Evolutionary conservation across 2,113 vertebrate genomes (phyloP), one percentile per base, ranked within the genome.

Genomic region (Macrotus californicus): DNA sequence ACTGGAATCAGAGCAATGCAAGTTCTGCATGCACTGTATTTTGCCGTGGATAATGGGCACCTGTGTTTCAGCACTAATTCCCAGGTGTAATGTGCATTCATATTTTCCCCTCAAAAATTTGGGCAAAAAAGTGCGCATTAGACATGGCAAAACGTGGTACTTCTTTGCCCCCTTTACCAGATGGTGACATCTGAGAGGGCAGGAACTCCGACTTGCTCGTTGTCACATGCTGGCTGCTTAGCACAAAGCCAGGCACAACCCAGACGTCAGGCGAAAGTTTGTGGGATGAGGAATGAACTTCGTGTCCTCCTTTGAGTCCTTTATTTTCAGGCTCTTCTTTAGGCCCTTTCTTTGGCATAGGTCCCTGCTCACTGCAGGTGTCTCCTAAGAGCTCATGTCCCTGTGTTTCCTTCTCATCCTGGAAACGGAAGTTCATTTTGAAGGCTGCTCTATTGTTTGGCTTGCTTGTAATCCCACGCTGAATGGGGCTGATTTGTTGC

Each of bases 401-500:
- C 95, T 26, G 2, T 73, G 86, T 93, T 97, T 97, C 96, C 97
- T 96, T 97, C 87, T 97, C 91, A 93, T 97, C 94, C 96, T 97
- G 97, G 96, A 97, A 96, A 97, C 86, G 96, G 97, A 97, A 97
- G 96, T 96, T 94, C 89, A 14, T 96, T 97, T 93, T 94, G 94
- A 97, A 97, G 88, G 91, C 89, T 83, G 91, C 66, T 83, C 95
- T 83, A 95, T 97, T 97, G 97, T 97, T 97, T 93, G 91, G 83
- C 59, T 70, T 36, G 91, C 93, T 91, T 41, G 39, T 87, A 79
- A 96, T 79, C 70, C 81, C 72, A 91, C 89, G 22, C 94, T 89
- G 89, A 94, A 93, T 59, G 56, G 69, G 83, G 76, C 93, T 31
- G 41, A 66, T 84, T 83, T 93, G 92, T 75, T n/a, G 72, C 43